Base-by-base conservation (phyloP, 2,797 vertebrate species). In the Chaetodon trifasciatus region DNA sequence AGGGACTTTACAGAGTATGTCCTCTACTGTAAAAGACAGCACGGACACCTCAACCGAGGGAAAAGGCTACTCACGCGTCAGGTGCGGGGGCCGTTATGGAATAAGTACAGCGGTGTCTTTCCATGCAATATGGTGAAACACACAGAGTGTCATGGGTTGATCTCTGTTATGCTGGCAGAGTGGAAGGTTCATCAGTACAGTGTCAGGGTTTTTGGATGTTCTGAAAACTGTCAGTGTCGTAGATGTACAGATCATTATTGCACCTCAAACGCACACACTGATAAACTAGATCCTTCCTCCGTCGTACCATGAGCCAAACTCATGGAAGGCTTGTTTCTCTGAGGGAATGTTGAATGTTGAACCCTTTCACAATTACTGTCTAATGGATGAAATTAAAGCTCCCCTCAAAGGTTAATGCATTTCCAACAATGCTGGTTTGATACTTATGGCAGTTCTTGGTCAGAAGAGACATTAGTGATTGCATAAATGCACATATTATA, bases 1-100 rank as follows among this genome's bases (percentile, higher is more conserved):
- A 81, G 79, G 77, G 79, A 83, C 58, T 76, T 81, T 57, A 71
- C 52, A 55, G 75, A 76, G 44, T 55, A 70, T 2, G 56, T 76
- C 79, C 76, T 79, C 53, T 78, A 81, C 77, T 68, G 69, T 75
- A 53, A 53, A 72, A 68, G 23, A 82, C 74, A 72, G 68, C 72
- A 32, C 2, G 37, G 12, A 60, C 57, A 77, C 58, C 17, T 53
- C 47, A 60, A 19, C 68, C 13, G 8, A 55, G 49, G 35, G 52
- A 64, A 50, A 79, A 56, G 23, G 49, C 80, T 73, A 17, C 71
- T 72, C 60, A 79, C 8, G 23, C n/a, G 6, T 52, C 66, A 70
- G 64, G 52, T 70, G 46, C 8, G 1, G 13, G 55, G 70, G 79
- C 73, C 68, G 32, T 76, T 78, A 81, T 55, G 37, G 74, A 65